Base-by-base conservation (phyloP, 2,797 vertebrate genomes). In the Antrozous pallidus region DNA sequence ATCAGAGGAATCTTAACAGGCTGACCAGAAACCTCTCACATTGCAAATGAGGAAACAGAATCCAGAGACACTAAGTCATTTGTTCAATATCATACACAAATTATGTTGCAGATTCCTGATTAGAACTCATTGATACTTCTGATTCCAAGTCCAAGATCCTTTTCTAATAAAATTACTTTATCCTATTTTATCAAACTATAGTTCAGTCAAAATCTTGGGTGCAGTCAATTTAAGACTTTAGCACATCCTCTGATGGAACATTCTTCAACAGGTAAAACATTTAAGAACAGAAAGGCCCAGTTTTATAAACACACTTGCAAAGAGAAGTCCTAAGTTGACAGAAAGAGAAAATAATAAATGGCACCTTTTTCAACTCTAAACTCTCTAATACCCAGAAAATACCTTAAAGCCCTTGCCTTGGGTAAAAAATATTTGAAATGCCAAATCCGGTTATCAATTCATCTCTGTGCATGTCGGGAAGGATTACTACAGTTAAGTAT, bases 311-410 rank as follows among this genome's bases (percentile, higher is more conserved):
- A 91, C 58, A 94, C 91, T 90, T 84, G 67, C 82, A 87, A 94
- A 94, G 74, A 96, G 91, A 95, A 94, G 79, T 90, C 54, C 65
- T 94, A 93, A 88, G 70, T 85, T 96, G 95, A 97, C 95, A 97
- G 91, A 80, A 91, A 95, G 91, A 95, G 90, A 96, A 96, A 96
- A 96, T 96, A 96, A 97, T 97, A 97, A 97, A 97, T 96, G 90
- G 90, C 74, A 90, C 67, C 85, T 69, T 97, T 97, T 96, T 97
- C 94, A 97, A 94, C 93, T 97, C 95, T 97, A 96, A 97, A 97
- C 90, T 96, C 95, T 95, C 63, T 97, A 97, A 97, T 96, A 95
- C 96, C 94, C 88, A 80, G 91, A 95, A 97, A 97, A 96, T 94
- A 97, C 95, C 95, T 94, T 96, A 96, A 97, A 97, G 95, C 96